A percentile compares a stretch with the other conserved stretches of the same genome.
Conservation (phyloP, 2,113 vertebrate species). For the Peromyscus polionotus region DNA sequence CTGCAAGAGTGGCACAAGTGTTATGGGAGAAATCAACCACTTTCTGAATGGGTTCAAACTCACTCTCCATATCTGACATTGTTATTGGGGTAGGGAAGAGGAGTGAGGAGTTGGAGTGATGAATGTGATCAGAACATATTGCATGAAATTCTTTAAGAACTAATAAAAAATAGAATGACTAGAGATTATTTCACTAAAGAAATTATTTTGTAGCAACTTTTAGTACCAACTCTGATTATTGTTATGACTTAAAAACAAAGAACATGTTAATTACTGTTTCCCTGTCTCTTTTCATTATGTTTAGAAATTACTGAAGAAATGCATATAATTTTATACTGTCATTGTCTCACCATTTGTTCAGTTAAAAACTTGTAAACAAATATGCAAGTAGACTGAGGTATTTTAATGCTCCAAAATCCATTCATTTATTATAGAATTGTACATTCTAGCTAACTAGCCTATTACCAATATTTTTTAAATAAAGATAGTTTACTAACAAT, state of each 20-base stretch:
- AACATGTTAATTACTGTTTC: not conserved
- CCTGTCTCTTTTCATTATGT: not conserved
- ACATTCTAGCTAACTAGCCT: not conserved
- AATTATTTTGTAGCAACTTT: conserved; percentile 23
- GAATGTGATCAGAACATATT: not conserved
- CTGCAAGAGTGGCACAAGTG: not conserved
- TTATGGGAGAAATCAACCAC: not conserved
- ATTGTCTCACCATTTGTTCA: not conserved
- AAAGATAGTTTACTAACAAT: not conserved
- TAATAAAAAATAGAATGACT: not conserved
- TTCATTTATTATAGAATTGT: not conserved
- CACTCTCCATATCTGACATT: not conserved
- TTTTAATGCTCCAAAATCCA: not conserved
- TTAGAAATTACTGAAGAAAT: not conserved
- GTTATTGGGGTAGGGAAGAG: not conserved
- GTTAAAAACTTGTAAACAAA: not conserved
- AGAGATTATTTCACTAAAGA: not conserved
- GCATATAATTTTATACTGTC: not conserved
- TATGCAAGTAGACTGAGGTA: not conserved
- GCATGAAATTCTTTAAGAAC: not conserved
- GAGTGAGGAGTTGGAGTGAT: not conserved
- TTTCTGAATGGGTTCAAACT: not conserved
- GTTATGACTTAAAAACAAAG: not conserved
- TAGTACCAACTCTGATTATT: not conserved
- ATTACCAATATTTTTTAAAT: not conserved